Evolutionary conservation across 2,113 vertebrate genomes (phyloP), one percentile per base, ranked within the genome.

Genomic region (Trichomycterus rosablanca): DNA sequence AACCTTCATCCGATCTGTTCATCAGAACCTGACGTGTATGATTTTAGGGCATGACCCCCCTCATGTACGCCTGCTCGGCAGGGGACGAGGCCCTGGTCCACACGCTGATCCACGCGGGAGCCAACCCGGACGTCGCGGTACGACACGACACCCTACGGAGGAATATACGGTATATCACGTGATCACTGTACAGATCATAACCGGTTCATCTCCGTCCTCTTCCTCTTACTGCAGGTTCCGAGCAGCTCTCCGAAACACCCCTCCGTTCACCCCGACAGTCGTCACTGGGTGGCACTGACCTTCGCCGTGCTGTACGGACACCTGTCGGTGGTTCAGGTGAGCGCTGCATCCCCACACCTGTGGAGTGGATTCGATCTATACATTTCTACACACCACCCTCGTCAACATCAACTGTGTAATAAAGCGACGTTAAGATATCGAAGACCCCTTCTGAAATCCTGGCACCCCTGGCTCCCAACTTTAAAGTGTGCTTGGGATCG

Each of bases 71-170:
- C 67, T 89, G 94, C 9, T 90, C 91, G 40, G 88, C 89, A 1
- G 94, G 95, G 66, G 94, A 97, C 4, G 95, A 98, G 72, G 93
- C 93, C 4, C 88, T 96, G 88, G 95, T 97, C 12, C 94, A 97
- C 76, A 93, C 95, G 89, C 77, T 98, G n/a, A 84, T 95, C 3
- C 80, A 98, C 15, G 92, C 93, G 0, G 91, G 91, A 32, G 93
- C 93, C 30, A 88, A 89, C 69, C 74, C 96, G 71, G 89, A 86
- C 53, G 53, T 84, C 59, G 76, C 76, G 79, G 86, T 84, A 74
- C 60, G 18, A 28, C 24, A 19, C 5, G 34, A 8, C 23, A 10
- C 24, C n/a, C 22, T 55, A 1, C 16, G 5, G 20, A 40, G 4
- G n/a, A n/a, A n/a, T n/a, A n/a, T 39, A 30, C 26, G 7, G 26